Conservation (phyloP, 2,797 vertebrate genomes). For the Falco berigora region DNA sequence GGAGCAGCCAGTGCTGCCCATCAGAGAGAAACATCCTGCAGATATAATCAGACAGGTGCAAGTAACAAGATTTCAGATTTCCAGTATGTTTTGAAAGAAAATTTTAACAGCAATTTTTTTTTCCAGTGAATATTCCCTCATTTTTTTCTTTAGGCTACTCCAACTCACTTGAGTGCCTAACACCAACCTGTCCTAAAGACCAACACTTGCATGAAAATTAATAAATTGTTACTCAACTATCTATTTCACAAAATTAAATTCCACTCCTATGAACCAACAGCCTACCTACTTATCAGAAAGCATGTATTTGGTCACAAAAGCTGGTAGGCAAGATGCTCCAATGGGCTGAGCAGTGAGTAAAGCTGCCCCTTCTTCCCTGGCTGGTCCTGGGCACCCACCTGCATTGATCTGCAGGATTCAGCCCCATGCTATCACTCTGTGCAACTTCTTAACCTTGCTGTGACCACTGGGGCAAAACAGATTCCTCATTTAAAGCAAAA, state of each 20-base stretch:
- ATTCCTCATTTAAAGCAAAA: neutral
- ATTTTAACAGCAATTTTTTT: neutral
- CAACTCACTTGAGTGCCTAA: neutral
- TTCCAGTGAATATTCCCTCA: neutral
- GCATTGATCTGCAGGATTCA: neutral
- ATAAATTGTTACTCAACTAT: neutral
- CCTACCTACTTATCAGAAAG: neutral
- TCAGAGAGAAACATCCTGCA: neutral
- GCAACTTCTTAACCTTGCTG: neutral
- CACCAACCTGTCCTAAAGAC: neutral
- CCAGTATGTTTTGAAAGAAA: neutral
- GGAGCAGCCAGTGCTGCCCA: neutral
- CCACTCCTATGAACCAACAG: neutral
- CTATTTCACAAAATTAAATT: neutral
- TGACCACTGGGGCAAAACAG: neutral
- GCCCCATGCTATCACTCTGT: neutral
- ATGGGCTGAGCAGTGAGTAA: neutral
- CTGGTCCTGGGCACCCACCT: neutral
- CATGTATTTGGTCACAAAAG: fast-evolving
- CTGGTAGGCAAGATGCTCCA: neutral
- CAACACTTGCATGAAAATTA: neutral
- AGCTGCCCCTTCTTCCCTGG: neutral
- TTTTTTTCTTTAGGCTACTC: neutral
- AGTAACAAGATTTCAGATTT: neutral
- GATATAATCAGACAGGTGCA: neutral